Evolutionary conservation across 1,140 invertebrate genomes (phyloP).

Genomic region (Drosophila pseudoobscura): DNA sequence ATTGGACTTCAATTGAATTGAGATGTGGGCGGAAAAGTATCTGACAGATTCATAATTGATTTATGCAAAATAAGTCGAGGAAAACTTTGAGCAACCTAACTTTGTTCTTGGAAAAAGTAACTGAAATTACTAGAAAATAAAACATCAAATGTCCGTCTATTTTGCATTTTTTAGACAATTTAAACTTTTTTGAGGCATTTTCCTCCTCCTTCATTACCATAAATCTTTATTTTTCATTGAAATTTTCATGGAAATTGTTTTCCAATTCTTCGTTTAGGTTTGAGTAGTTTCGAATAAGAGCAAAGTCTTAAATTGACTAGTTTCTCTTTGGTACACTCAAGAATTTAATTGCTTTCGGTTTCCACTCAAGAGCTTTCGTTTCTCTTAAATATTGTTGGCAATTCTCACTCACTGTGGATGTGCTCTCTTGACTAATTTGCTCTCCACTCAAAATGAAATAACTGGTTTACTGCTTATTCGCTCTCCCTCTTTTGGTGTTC

Average conservation of each 20-base stretch:
- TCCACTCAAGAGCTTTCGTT: conserved; percentile 8
- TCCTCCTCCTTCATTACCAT: conserved; percentile 22
- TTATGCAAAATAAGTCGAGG: conserved; percentile 54
- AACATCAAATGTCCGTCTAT: no score
- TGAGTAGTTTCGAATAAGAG: conserved; percentile 6
- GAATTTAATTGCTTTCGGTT: background rate
- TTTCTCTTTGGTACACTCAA: no score
- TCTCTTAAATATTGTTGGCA: background rate
- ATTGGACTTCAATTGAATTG: conserved; percentile 64
- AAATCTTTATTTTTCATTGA: conserved; percentile 28
- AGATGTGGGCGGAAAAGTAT: conserved; percentile 58
- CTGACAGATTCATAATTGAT: conserved; percentile 70
- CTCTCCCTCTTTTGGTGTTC: no score
- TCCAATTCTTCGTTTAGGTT: background rate
- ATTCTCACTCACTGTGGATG: no score
- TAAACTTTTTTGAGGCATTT: background rate
- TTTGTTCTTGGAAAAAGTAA: background rate
- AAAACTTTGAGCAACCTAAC: conserved; percentile 13
- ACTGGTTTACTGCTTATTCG: no score
- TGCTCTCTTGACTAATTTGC: no score
- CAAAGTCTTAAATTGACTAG: background rate
- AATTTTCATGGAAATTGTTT: conserved; percentile 26
- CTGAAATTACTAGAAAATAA: no score
- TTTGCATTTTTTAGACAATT: no score
- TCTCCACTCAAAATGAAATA: no score